Evolutionary conservation across 2,113 vertebrate genomes (phyloP).

Genomic region (Syrrhaptes paradoxus): DNA sequence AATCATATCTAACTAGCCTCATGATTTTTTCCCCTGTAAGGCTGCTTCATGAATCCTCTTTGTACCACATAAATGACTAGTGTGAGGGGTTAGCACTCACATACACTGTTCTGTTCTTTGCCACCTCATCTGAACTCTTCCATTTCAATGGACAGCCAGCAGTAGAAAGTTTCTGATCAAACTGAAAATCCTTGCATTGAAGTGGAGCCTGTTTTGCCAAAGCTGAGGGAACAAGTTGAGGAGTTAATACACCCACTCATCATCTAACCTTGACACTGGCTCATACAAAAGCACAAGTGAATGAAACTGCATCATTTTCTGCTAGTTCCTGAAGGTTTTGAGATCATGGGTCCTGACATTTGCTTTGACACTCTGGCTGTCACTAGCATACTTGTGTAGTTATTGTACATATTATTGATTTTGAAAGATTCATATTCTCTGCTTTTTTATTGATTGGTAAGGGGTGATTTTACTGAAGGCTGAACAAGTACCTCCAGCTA

Average conservation of each 20-base stretch:
- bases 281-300: conserved; percentile 13
- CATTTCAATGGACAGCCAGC: background rate
- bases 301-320: conserved; percentile 38
- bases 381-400: conserved; percentile 48
- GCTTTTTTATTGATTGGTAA: conserved; percentile 67
- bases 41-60: background rate
- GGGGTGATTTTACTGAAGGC: conserved; percentile 69
- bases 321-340: conserved; percentile 30
- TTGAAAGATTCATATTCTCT: conserved; percentile 69
- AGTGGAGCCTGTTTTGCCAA: conserved; percentile 18
- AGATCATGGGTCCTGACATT: conserved; percentile 23
- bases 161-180: conserved; percentile 14
- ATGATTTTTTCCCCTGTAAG: background rate
- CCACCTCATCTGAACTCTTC: background rate
- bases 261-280: conserved; percentile 33
- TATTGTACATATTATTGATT: conserved; percentile 71
- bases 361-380: conserved; percentile 23
- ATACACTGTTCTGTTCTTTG: background rate
- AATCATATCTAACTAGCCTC: background rate
- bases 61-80: background rate
- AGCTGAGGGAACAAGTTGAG: conserved; percentile 23
- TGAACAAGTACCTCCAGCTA: conserved; percentile 61
- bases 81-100: background rate
- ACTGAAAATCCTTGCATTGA: conserved; percentile 17
- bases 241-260: conserved; percentile 40